phyloP scores from a whole-genome alignment of 2,113 vertebrate species.

The Zingel zingel region DNA sequence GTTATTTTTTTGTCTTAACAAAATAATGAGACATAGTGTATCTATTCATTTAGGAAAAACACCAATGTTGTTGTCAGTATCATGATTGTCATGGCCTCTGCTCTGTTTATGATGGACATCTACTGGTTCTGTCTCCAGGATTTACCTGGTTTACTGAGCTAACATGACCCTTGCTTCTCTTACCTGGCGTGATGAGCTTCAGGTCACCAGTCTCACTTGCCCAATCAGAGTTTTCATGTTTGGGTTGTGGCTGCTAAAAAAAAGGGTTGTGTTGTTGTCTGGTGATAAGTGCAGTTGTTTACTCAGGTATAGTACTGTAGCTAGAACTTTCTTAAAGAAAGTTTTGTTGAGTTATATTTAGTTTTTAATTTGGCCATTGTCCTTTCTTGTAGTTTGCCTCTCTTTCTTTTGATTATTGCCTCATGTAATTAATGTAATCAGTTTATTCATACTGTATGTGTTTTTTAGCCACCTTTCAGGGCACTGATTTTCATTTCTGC shows the following conservation, averaged over 20 bases:
- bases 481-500: neutral
- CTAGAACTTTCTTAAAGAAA: neutral
- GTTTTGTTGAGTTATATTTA: neutral
- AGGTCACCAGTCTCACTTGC: neutral
- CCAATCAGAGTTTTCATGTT: neutral
- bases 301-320: neutral
- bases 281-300: neutral
- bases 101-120: neutral
- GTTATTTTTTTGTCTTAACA: neutral
- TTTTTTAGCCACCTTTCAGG: neutral
- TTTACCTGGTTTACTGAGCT: neutral
- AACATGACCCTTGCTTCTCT: neutral
- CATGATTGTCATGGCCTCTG: neutral
- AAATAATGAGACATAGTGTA: neutral
- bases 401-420: neutral
- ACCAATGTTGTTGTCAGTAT: neutral
- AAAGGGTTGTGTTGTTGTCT: neutral
- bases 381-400: neutral
- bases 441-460: neutral
- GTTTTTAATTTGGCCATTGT: neutral
- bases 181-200: neutral
- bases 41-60: neutral
- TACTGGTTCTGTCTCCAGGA: neutral
- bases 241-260: neutral
- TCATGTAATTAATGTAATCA: neutral